Base-by-base conservation (phyloP, 2,113 vertebrate species). In the Eptesicus fuscus region DNA sequence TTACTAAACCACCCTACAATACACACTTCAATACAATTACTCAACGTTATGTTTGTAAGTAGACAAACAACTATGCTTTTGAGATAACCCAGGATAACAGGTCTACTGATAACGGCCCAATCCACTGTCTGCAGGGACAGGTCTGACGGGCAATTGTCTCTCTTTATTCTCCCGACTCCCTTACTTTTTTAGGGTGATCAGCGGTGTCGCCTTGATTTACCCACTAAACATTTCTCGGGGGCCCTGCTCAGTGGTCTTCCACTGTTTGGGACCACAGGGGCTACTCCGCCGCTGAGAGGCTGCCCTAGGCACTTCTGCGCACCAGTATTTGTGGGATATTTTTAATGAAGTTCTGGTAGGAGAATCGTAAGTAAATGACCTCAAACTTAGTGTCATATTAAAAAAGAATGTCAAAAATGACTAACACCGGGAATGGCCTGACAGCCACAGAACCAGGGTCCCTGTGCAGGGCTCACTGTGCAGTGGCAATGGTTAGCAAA, bases 31-130 rank as follows among this genome's bases (percentile, higher is more conserved):
- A 40, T 28, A 35, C 69, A 91, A 87, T 23, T 42, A 28, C 93
- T 23, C 85, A 40, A 13, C 65, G 67, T 4, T n/a, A 17, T 30
- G 86, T 47, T 2, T 79, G 25, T 10, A 76, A 10, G 20, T 7
- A 90, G 35, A 73, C 0, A 70, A 92, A 51, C 47, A 40, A 13
- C 4, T 18, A 80, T 47, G 89, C 9, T 96, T 92, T 51, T 59
- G 61, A 84, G 17, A 32, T 69, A 51, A 61, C 7, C 73, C 88
- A 88, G 47, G 87, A 80, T 49, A 85, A 23, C 17, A 16, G 5
- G 35, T 69, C 73, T 37, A 1, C 28, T 20, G 40, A 8, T 51
- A 40, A 42, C 2, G 40, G 69, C 22, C 74, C 23, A 56, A 37
- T 9, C 17, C 35, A 7, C 28, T 53, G 71, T 12, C 71, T 79